Evolutionary conservation across 1,140 invertebrate genomes (phyloP).

Genomic region (Drosophila paulistorum): DNA sequence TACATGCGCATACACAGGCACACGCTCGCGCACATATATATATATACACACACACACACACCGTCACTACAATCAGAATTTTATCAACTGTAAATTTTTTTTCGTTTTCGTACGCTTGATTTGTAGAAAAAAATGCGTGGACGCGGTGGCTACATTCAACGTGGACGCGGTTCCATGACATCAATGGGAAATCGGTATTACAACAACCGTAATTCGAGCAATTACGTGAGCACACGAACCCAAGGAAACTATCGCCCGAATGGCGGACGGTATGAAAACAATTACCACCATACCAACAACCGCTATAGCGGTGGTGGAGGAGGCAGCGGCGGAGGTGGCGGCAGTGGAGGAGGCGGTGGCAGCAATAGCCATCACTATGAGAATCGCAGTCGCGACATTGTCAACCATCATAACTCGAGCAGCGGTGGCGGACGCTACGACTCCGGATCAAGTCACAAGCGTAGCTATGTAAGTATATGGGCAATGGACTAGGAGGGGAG

Average conservation of each 20-base stretch:
- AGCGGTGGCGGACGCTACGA: slow-evolving; percentile 67
- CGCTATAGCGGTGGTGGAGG: slow-evolving; percentile 48
- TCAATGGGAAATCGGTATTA: slow-evolving; percentile 68
- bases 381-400: slow-evolving; percentile 68
- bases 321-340: slow-evolving; percentile 29
- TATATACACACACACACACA: neutral
- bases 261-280: slow-evolving; percentile 66
- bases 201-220: slow-evolving; percentile 73
- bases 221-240: slow-evolving; percentile 72
- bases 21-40: neutral
- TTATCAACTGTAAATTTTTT: slow-evolving; percentile 3
- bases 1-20: slow-evolving; percentile 7
- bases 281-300: slow-evolving; percentile 63
- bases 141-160: slow-evolving; percentile 71
- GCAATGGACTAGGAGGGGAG: neutral
- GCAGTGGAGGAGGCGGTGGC: slow-evolving; percentile 23
- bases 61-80: slow-evolving; percentile 1
- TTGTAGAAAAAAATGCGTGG: slow-evolving; percentile 72
- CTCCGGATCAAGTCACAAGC: slow-evolving; percentile 66
- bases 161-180: slow-evolving; percentile 51
- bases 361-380: slow-evolving; percentile 67
- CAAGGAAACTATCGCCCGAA: slow-evolving; percentile 71
- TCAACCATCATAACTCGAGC: slow-evolving; percentile 66
- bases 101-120: neutral
- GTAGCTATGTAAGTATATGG: slow-evolving; percentile 66